Base-by-base conservation (phyloP, 2,797 vertebrate genomes). In the Zalophus californianus region DNA sequence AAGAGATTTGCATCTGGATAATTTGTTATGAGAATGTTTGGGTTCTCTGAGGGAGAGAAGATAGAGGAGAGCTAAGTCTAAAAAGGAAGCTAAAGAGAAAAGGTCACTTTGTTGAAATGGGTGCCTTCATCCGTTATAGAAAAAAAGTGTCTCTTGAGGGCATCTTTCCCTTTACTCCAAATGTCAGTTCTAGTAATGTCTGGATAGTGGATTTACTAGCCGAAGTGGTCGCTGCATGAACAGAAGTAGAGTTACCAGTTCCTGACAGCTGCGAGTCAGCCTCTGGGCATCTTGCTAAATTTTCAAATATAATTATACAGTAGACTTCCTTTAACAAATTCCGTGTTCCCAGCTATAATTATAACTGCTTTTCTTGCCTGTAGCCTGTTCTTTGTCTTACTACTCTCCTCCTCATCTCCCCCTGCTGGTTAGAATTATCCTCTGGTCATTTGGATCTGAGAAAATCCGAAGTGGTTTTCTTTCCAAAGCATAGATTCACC, bases 251-350 rank as follows among this genome's bases (percentile, higher is more conserved):
- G 0, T 98, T 98, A 98, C 98, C 96, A 98, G 98, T 98, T 98
- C 98, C 97, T 99, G 98, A 99, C 99, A 99, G 98, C 99, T 99
- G 98, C 98, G 97, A 98, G 97, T 98, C 98, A 98, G 98, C 98
- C 99, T 98, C 98, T 99, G 98, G 98, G 98, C 99, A 99, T 99
- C 97, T 98, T 98, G 98, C 98, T 99, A 98, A 98, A 99, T 99
- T 99, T 99, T 99, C 98, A 98, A 98, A 98, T 99, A 98, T 99
- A 99, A 99, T 99, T 99, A 99, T 98, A 98, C 98, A 99, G 98
- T 99, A 99, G 98, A 99, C 98, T 99, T 99, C 98, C 98, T 98
- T 98, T 98, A 99, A 98, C 98, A 98, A 98, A 98, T 98, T 99
- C 98, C 90, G 93, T 98, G 98, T 99, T 99, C 98, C 97, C 95